Evolutionary conservation across 2,113 vertebrate genomes (phyloP).

Genomic region (Pseudopodoces humilis): DNA sequence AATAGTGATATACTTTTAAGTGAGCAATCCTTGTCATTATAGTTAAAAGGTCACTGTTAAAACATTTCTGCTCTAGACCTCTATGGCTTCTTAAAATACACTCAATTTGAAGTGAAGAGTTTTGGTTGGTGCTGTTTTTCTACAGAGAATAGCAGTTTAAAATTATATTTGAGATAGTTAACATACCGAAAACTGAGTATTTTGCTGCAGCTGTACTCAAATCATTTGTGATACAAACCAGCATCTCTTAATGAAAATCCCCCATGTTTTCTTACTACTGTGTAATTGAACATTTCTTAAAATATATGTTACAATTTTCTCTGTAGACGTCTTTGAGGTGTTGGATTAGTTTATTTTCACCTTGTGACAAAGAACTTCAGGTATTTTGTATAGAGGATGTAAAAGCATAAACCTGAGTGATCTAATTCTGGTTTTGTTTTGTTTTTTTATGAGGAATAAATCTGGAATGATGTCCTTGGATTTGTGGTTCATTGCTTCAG

Average conservation of each 20-base stretch:
- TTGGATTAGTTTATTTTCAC: background rate
- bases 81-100: conserved; percentile 1
- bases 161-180: background rate
- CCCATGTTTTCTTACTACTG: background rate
- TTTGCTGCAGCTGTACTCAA: conserved; percentile 6
- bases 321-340: background rate
- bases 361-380: background rate
- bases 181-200: background rate
- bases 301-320: background rate
- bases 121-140: background rate
- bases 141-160: background rate
- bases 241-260: background rate
- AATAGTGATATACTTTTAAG: background rate
- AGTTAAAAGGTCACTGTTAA: background rate
- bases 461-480: background rate
- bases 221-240: background rate
- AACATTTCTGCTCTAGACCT: background rate
- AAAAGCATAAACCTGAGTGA: conserved; percentile 20
- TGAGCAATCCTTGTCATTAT: conserved; percentile 14
- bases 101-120: background rate
- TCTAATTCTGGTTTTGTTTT: background rate
- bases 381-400: background rate
- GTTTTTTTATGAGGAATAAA: background rate
- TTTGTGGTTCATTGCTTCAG: background rate
- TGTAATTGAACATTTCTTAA: background rate